A percentile compares a stretch with the other conserved stretches of the same genome.
These are phyloP conservation scores for Cyphomyrus discorhynchus DNA, from an alignment of 2,113 vertebrate genomes.

Conservation along the genomic window DNA sequence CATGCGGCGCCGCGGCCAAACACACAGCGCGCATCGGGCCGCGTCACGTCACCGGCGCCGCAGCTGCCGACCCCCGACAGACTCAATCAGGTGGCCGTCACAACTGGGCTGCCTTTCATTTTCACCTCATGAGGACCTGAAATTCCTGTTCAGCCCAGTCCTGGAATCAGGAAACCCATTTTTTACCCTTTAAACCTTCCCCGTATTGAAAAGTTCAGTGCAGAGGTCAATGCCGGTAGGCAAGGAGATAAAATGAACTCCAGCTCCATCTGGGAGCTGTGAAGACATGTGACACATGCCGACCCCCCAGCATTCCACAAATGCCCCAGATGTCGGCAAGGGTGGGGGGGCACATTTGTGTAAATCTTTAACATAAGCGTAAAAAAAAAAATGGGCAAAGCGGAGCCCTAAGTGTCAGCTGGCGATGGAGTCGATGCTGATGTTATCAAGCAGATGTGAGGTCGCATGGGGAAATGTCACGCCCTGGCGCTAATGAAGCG, in stretches of 20 bases:
- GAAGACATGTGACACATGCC: conserved; percentile 28
- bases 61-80: background rate
- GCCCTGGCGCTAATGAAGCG: conserved; percentile 61
- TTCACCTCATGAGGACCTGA: background rate
- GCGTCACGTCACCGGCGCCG: background rate
- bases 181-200: background rate
- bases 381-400: conserved; percentile 14
- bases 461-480: conserved; percentile 51
- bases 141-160: background rate
- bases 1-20: conserved; percentile 14
- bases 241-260: conserved; percentile 38
- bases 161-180: background rate
- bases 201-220: background rate
- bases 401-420: conserved; percentile 27
- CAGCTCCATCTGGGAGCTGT: conserved; percentile 30
- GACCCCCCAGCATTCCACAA: conserved; percentile 34
- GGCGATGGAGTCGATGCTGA: conserved; percentile 47
- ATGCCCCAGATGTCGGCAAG: conserved; percentile 21
- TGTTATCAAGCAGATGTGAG: conserved; percentile 53
- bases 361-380: conserved; percentile 49
- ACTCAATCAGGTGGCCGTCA: background rate
- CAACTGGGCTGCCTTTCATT: background rate
- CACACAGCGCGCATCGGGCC: background rate
- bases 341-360: conserved; percentile 26
- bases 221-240: background rate